These are phyloP conservation scores for Acanthornis magna DNA, from an alignment of 2,797 vertebrate species.

Conservation along the genomic window DNA sequence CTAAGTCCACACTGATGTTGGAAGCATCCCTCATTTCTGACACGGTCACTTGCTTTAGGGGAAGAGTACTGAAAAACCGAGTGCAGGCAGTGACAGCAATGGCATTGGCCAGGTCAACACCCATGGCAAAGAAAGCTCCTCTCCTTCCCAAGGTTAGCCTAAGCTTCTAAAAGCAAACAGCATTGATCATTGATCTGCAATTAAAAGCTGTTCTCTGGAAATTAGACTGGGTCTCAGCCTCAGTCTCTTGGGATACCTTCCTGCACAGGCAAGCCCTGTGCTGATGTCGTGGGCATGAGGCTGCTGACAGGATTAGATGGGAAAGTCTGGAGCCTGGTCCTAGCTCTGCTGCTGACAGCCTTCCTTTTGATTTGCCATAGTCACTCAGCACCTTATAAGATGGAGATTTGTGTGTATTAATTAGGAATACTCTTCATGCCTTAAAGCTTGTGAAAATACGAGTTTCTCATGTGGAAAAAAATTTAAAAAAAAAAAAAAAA, in stretches of 20 bases:
- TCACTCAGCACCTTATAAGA: neutral
- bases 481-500: no score
- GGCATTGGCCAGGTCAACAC: neutral
- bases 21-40: neutral
- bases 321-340: neutral
- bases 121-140: neutral
- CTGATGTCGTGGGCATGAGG: neutral
- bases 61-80: neutral
- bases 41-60: neutral
- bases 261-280: accelerated
- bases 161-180: neutral
- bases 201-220: neutral
- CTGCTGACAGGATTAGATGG: neutral
- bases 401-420: neutral
- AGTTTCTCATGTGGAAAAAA: neutral
- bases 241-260: neutral
- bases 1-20: neutral
- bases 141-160: neutral
- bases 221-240: neutral
- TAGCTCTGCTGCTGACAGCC: neutral
- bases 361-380: neutral
- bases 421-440: neutral
- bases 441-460: neutral
- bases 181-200: neutral
- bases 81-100: neutral